Evolutionary conservation across 1,140 invertebrate species (phyloP).

Genomic region (Saccostrea echinata): DNA sequence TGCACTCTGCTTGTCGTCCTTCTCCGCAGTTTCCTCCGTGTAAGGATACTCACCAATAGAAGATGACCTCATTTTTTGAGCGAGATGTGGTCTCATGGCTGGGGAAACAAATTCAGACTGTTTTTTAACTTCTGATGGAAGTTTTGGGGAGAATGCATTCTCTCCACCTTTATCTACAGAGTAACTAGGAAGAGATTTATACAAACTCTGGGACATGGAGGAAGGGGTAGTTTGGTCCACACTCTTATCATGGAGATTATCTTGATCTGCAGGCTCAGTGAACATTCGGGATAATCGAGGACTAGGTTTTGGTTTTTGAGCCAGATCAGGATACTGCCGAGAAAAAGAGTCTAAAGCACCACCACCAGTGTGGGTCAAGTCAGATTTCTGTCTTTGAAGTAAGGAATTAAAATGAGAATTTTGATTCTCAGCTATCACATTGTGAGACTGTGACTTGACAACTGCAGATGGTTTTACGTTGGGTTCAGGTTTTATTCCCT

Average conservation of each 20-base stretch:
- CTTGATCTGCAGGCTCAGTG: conserved; percentile 62
- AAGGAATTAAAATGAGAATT: conserved; percentile 71
- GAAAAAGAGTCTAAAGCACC: conserved; percentile 40
- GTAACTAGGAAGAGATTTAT: conserved; percentile 46
- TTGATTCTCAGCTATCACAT: conserved; percentile 71
- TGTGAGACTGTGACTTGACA: conserved; percentile 76
- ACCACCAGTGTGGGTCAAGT: conserved; percentile 72
- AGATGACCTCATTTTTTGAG: conserved; percentile 61
- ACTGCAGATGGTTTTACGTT: conserved; percentile 75
- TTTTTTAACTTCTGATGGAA: conserved; percentile 52
- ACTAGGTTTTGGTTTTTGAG: conserved; percentile 73
- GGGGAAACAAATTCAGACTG: conserved; percentile 58
- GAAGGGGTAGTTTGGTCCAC: conserved; percentile 33
- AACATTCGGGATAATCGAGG: conserved; percentile 73
- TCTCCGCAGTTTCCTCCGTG: conserved; percentile 52
- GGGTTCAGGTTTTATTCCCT: conserved; percentile 73
- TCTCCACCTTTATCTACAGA: conserved; percentile 52
- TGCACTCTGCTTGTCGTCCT: conserved; percentile 51
- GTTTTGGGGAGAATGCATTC: conserved; percentile 62
- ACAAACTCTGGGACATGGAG: conserved; percentile 45
- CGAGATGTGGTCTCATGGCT: conserved; percentile 60
- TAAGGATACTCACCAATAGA: conserved; percentile 59
- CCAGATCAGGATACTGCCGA: conserved; percentile 50
- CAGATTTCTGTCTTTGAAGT: conserved; percentile 79
- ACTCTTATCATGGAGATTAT: conserved; percentile 32